Evolutionary conservation across 2,888 invertebrate genomes (phyloP), one percentile per base, ranked within the genome.

Genomic region (Xanthorhoe designata): DNA sequence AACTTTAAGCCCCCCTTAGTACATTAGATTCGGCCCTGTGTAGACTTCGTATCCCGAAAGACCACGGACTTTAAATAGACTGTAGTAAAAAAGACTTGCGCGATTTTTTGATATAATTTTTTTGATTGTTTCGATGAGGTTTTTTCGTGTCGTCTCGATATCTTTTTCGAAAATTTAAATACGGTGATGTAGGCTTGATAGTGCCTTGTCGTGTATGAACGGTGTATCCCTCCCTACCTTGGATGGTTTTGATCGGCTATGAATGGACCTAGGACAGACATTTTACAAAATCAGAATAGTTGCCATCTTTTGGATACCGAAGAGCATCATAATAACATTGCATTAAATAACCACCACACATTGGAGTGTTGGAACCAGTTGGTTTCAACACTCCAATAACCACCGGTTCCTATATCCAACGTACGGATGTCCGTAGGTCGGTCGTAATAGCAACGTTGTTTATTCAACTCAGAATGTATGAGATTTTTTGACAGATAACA

Each of bases 31-130:
- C 64, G 72, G 65, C 68, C 68, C 70, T 63, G 60, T 64, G 51
- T 68, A 66, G 72, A 69, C 70, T 68, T 71, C 87, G 88, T 90
- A 88, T 90, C 91, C 90, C 88, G 85, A 89, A 84, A 85, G 89
- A 89, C 90, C 91, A 88, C 90, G 86, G 85, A 88, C 83, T 84
- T 82, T 64, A 59, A 78, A 88, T 87, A 90, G 92, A 92, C 92
- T 91, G 90, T 90, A 90, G 90, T 81, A 79, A 88, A 47, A 91
- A 91, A 91, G 91, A 90, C 91, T 91, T 89, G 90, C 87, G 90
- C 86, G 90, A 85, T 88, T 89, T 92, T 91, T 91, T 90, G 88
- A 90, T 88, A 78, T 71, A 78, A 80, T 86, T 90, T 91, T 90
- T 90, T 87, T 84, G 71, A 84, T 86, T 77, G 84, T 87, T 88